Conservation (phyloP, 2,888 invertebrate species). For the Electrophaes corylata region DNA sequence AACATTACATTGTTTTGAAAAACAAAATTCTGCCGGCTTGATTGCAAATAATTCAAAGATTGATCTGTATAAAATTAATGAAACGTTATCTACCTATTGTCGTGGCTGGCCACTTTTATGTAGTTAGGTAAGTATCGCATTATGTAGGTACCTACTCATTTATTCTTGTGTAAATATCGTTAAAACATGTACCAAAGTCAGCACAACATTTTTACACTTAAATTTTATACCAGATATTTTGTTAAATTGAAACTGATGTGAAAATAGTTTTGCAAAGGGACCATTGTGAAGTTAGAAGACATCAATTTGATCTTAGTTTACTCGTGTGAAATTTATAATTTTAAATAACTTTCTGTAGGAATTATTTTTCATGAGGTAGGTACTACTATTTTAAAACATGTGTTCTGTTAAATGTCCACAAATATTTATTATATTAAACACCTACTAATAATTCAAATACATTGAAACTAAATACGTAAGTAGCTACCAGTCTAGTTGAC, state of each 20-base stretch:
- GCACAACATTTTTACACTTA: constrained; percentile 10
- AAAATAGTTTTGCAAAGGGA: constrained; percentile 4
- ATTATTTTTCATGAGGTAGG: too few relatives aligned
- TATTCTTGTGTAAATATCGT: neutral
- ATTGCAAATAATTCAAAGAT: too few relatives aligned
- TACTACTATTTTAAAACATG: too few relatives aligned
- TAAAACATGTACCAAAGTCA: neutral
- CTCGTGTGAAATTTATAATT: neutral
- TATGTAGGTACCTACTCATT: neutral
- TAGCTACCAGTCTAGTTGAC: too few relatives aligned
- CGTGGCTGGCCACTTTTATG: constrained; percentile 20
- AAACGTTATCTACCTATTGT: neutral
- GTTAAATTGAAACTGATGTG: neutral
- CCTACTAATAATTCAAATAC: too few relatives aligned
- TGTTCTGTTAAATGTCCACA: too few relatives aligned
- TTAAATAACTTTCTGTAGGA: too few relatives aligned
- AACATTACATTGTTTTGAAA: too few relatives aligned
- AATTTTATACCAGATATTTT: constrained; percentile 4
- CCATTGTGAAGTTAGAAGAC: constrained; percentile 3
- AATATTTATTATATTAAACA: too few relatives aligned
- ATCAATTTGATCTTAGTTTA: neutral
- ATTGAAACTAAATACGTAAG: too few relatives aligned
- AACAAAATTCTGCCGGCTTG: too few relatives aligned
- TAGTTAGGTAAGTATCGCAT: neutral
- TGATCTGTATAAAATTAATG: neutral